These are phyloP conservation scores for Coregonus clupeaformis DNA, from an alignment of 2,113 vertebrate species.

Conservation along the genomic window DNA sequence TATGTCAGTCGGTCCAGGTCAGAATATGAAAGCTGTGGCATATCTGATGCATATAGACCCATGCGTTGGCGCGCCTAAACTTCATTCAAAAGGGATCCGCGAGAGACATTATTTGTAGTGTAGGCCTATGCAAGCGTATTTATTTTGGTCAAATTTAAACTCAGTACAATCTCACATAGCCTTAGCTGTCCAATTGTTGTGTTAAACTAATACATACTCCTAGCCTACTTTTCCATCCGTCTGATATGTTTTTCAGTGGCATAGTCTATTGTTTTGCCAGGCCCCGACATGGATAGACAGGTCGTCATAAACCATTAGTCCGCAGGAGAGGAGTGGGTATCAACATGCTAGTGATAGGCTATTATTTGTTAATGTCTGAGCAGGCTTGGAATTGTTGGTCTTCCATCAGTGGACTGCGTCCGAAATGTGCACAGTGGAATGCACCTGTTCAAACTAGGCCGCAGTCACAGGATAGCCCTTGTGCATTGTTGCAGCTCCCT, in stretches of 20 bases:
- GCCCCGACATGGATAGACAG: conserved; percentile 6
- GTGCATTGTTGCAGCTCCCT: conserved; percentile 57
- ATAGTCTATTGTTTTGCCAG: not conserved
- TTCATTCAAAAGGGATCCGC: conserved; percentile 65
- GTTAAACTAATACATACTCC: conserved; percentile 40
- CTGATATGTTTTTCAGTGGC: not conserved
- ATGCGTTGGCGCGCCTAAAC: conserved; percentile 41
- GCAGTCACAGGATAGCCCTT: conserved; percentile 65
- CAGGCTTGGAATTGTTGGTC: too few species aligned
- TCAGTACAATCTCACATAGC: conserved; percentile 35
- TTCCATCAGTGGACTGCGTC: too few species aligned
- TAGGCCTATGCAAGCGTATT: conserved; percentile 31
- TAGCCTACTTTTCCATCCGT: not conserved
- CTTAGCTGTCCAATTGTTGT: conserved; percentile 13
- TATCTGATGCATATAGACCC: conserved; percentile 7
- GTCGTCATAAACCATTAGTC: conserved; percentile 16
- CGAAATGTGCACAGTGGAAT: conserved; percentile 49
- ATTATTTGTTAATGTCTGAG: too few species aligned
- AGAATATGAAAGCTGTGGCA: conserved; percentile 29
- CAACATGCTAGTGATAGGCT: not conserved
- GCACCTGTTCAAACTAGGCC: conserved; percentile 79
- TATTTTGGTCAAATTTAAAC: conserved; percentile 52
- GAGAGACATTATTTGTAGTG: conserved; percentile 48
- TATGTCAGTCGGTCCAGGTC: conserved; percentile 41
- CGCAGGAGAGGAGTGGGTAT: not conserved